Base-by-base conservation (phyloP, 1,140 invertebrate genomes). In the Phymastichus coffea region DNA sequence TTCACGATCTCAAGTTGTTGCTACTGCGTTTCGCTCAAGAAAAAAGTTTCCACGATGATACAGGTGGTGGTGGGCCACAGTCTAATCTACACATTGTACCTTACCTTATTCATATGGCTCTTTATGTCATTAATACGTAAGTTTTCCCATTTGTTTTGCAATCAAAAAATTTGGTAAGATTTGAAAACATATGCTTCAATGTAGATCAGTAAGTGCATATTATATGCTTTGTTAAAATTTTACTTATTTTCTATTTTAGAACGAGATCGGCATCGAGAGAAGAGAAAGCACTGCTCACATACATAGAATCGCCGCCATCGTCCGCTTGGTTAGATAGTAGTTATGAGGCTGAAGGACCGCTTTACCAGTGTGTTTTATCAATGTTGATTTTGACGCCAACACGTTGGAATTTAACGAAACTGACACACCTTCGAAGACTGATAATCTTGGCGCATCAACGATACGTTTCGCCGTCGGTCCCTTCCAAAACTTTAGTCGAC, bases 81-180 rank as follows among this genome's bases (percentile, higher is more conserved):
- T 97, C 94, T 22, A 99, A 99, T 80, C 92, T 98, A 88, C 94
- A 98, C 76, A 87, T 98, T 64, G 85, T 98, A 53, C 95, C 97
- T 19, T 97, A 97, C 76, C 82, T 98, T 26, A 85, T 95, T 54
- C 95, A 98, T 73, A 95, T 97, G 85, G 91, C 93, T 17, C 86
- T 98, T 2, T 98, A 98, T 77, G 92, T 97, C 43, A 89, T 97
- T 57, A 96, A 94, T 75, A 94, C 92, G 88, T 93, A 75, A 84
- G 90, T 87, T 30, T 23, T n/a, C n/a, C n/a, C n/a, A 44, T 40
- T 19, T 7, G 15, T 41, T 60, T 37, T 49, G 12, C 37, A 35
- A 52, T 65, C 22, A 14, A 28, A 48, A 20, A 35, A 22, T n/a
- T n/a, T n/a, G n/a, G n/a, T n/a, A n/a, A n/a, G n/a, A n/a, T n/a